Percentiles rank a stretch among this genome's conserved stretches.
These are phyloP conservation scores for Macaria notata DNA, from an alignment of 2,888 invertebrate genomes.

Conservation along the genomic window DNA sequence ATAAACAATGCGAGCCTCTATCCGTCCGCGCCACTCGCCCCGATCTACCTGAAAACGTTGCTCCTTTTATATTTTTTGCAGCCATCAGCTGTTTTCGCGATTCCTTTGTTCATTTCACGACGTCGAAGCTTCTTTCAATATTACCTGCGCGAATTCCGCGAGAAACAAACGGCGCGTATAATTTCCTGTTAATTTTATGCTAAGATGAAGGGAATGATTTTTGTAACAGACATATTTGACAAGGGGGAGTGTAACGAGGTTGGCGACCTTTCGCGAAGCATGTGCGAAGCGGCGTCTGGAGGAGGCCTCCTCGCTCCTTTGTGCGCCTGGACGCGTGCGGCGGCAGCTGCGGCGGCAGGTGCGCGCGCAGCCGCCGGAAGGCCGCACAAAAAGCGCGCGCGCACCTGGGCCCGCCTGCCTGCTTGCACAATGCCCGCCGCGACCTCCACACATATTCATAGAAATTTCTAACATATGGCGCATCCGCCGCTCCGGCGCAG, in stretches of 20 bases:
- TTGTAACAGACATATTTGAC: slow-evolving; percentile 19
- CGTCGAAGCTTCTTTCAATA: slow-evolving; percentile 17
- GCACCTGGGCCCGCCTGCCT: slow-evolving; percentile 70
- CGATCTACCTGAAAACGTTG: slow-evolving; percentile 30
- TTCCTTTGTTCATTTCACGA: slow-evolving; percentile 31
- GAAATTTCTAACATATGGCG: slow-evolving; percentile 61
- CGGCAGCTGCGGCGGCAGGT: slow-evolving; percentile 36
- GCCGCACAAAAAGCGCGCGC: slow-evolving; percentile 74
- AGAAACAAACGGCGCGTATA: slow-evolving; percentile 28
- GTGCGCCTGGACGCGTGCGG: slow-evolving; percentile 33
- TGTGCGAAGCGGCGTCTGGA: slow-evolving; percentile 16
- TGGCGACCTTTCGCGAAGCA: slow-evolving; percentile 27
- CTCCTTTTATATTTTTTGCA: slow-evolving; percentile 30
- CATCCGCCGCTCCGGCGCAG: slow-evolving; percentile 30
- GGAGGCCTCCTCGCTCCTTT: slow-evolving; percentile 23
- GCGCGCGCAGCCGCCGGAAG: slow-evolving; percentile 68
- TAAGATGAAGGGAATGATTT: slow-evolving; percentile 19
- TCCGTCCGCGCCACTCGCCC: slow-evolving; percentile 10
- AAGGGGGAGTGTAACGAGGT: slow-evolving; percentile 27
- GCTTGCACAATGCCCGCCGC: slow-evolving; percentile 69
- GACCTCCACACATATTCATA: slow-evolving; percentile 47
- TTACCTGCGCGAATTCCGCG: slow-evolving; percentile 27
- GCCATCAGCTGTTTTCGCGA: slow-evolving; percentile 34
- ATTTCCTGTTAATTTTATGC: slow-evolving; percentile 26
- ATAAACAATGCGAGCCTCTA: slow-evolving; percentile 21